phyloP scores from a whole-genome alignment of 2,113 vertebrate species.

The Thryonomys swinderianus region DNA sequence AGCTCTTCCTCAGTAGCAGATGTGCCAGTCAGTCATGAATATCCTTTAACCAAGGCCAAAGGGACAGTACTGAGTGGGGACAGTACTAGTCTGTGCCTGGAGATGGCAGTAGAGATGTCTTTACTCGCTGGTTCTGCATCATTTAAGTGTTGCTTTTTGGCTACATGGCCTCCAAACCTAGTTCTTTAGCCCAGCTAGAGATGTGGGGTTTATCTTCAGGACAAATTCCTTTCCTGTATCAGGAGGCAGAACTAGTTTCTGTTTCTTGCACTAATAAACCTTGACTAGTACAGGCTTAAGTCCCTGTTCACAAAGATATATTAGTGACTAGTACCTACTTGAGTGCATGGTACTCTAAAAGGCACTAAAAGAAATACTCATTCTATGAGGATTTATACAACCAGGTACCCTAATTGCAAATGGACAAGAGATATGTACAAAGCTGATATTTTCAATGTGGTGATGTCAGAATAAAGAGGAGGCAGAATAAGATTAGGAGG shows the following conservation, averaged over 20 bases:
- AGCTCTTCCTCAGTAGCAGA: background rate
- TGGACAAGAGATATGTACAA: background rate
- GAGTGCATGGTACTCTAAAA: constrained; percentile 10
- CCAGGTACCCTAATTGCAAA: background rate
- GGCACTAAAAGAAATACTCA: background rate
- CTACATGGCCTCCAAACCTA: background rate
- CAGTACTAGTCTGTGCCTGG: background rate
- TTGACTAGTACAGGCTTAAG: background rate
- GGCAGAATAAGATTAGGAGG: background rate
- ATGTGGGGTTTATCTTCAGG: background rate
- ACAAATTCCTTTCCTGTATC: background rate
- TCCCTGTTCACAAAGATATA: background rate
- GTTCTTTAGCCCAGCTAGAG: background rate
- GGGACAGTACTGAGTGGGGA: background rate
- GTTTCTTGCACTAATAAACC: background rate
- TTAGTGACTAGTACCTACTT: background rate
- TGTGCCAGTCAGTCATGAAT: background rate
- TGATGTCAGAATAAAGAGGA: background rate
- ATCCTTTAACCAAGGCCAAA: background rate
- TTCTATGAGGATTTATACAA: background rate
- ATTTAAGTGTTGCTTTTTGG: constrained; percentile 48
- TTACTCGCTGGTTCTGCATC: background rate
- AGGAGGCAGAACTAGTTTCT: constrained; percentile 17
- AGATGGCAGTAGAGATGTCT: background rate
- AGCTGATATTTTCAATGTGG: constrained; percentile 18